These are phyloP conservation scores for Gulo gulo DNA, from an alignment of 2,113 vertebrate species.

Conservation along the genomic window DNA sequence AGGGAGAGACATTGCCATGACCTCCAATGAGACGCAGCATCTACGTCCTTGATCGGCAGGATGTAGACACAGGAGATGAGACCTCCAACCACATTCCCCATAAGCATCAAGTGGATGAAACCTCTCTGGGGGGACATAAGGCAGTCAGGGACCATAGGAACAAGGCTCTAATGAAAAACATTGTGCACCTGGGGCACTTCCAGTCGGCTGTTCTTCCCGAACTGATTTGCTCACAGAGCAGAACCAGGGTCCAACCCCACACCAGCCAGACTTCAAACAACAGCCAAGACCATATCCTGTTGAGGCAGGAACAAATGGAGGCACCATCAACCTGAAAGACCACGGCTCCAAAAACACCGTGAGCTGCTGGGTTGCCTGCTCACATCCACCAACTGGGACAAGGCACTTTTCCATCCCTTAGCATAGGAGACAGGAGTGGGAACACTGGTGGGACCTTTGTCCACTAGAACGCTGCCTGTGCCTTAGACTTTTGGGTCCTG, in stretches of 20 bases:
- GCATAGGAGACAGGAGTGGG: neutral
- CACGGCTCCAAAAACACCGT: neutral
- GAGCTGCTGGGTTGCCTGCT: neutral
- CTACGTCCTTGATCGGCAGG: neutral
- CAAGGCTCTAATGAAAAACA: neutral
- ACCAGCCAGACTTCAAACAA: neutral
- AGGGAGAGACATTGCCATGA: neutral
- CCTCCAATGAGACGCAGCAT: neutral
- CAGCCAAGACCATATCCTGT: neutral
- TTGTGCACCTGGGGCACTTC: neutral
- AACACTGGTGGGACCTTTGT: neutral
- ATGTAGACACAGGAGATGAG: no score
- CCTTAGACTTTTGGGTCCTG: neutral
- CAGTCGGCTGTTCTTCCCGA: neutral
- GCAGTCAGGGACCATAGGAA: neutral
- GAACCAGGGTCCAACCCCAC: neutral
- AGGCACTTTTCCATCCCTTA: neutral
- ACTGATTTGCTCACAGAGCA: neutral
- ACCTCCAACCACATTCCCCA: neutral
- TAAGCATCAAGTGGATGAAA: neutral
- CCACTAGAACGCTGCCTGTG: neutral
- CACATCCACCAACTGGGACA: neutral
- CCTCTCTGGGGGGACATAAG: no score
- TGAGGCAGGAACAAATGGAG: neutral
- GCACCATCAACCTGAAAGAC: neutral